Evolutionary conservation across 2,888 invertebrate species (phyloP).

Genomic region (Bhutanitis thaidina): DNA sequence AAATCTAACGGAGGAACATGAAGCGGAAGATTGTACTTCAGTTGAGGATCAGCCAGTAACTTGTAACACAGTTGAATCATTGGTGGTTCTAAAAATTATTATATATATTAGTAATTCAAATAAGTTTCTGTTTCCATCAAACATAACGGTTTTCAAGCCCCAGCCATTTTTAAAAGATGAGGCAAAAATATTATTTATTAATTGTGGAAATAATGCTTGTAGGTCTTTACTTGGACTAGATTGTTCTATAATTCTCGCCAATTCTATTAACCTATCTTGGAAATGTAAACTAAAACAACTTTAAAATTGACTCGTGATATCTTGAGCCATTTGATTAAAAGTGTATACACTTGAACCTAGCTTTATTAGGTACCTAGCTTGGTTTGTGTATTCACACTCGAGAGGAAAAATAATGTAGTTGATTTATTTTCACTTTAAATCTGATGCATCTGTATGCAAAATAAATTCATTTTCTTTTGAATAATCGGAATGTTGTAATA

Average conservation of each 20-base stretch:
- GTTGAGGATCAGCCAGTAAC: conserved; percentile 87
- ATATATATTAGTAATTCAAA: conserved; percentile 85
- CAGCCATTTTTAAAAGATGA: conserved; percentile 83
- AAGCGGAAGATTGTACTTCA: conserved; percentile 91
- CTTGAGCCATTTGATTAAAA: conserved; percentile 23
- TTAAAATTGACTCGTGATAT: conserved; percentile 67
- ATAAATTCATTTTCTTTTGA: too few relatives aligned
- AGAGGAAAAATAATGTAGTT: too few relatives aligned
- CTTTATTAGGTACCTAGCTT: too few relatives aligned
- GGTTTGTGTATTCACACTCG: too few relatives aligned
- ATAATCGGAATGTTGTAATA: too few relatives aligned
- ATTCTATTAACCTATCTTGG: conserved; percentile 71
- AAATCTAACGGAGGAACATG: conserved; percentile 87
- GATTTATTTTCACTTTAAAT: too few relatives aligned
- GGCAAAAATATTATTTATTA: conserved; percentile 91
- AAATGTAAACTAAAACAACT: conserved; percentile 74
- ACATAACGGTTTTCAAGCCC: conserved; percentile 86
- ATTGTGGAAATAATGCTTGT: conserved; percentile 86
- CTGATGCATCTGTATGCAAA: too few relatives aligned
- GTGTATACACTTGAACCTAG: neutral
- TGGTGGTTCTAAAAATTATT: conserved; percentile 90
- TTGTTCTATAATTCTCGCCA: conserved; percentile 74
- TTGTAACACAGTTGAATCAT: conserved; percentile 91
- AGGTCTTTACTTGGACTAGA: conserved; percentile 83
- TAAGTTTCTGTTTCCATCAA: conserved; percentile 80